Base-by-base conservation (phyloP, 2,888 invertebrate species). In the Argyra leucocephala region DNA sequence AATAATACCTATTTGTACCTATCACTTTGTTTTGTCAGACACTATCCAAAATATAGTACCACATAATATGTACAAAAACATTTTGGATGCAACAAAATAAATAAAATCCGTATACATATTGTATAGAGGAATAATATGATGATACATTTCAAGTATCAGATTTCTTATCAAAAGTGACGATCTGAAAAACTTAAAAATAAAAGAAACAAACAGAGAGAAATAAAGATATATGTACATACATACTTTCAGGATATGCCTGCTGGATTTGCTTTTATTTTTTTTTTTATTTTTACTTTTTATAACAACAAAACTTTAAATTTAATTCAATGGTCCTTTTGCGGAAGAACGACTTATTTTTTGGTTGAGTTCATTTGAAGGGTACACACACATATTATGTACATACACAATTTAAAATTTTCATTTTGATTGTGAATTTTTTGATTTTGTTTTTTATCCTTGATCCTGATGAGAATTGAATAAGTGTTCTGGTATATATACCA, bases 131-230 rank as follows among this genome's bases (percentile, higher is more conserved):
- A 48, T 48, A 48, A 22, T 66, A 48, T 48, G 48, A 48, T 48
- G 48, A 48, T 48, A 48, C 48, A 64, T 68, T 67, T 73, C 73
- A 73, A 73, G 71, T 74, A 74, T 74, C 74, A 70, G 70, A 71
- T 73, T 71, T 71, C 73, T 73, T 74, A 74, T 74, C 74, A 69
- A 67, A 73, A 70, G 72, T 71, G 73, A 71, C 72, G 70, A 74
- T 74, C 73, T 73, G 71, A 71, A 69, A 70, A 70, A 64, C 65
- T n/a, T n/a, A n/a, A n/a, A n/a, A n/a, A n/a, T n/a, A 67, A 69
- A 68, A 67, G 63, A 69, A 68, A 65, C 61, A 58, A 10, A 58
- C 1, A 22, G 22, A 58, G 18, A n/a, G 48, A 48, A 31, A 31
- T 31, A 26, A 6, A 37, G 6, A 37, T 37, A 37, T 31, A 31